A percentile compares a stretch with the other conserved stretches of the same genome.
These are phyloP conservation scores for Emberiza fucata DNA, from an alignment of 2,113 vertebrate species.

Conservation along the genomic window DNA sequence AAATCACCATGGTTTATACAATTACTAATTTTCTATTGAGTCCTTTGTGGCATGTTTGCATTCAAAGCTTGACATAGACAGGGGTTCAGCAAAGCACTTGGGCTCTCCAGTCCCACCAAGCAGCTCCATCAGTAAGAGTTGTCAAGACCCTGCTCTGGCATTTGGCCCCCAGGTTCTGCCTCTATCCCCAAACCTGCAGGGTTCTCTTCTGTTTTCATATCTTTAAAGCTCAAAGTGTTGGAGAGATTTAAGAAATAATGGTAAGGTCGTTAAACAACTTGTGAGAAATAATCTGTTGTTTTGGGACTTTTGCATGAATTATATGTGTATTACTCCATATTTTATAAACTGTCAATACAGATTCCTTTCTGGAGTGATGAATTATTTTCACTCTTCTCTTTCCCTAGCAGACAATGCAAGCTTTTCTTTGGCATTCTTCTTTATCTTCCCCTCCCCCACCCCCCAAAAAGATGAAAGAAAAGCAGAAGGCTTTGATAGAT, in stretches of 20 bases:
- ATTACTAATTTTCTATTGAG: not conserved
- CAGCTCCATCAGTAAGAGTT: not conserved
- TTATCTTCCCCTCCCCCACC: not conserved
- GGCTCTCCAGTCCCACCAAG: not conserved
- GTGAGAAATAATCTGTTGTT: not conserved
- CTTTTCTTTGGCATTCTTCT: conserved; percentile 1
- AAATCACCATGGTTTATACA: not conserved
- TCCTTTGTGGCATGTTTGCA: not conserved
- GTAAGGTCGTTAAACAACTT: not conserved
- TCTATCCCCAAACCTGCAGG: not conserved
- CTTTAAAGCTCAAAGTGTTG: rapidly evolving
- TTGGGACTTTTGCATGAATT: not conserved
- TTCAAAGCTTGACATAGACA: not conserved
- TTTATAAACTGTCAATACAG: not conserved
- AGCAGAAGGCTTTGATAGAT: conserved; percentile 7
- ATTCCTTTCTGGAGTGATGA: not conserved
- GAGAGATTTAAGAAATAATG: not conserved
- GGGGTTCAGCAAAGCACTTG: not conserved
- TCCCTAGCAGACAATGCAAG: not conserved
- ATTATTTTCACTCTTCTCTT: not conserved
- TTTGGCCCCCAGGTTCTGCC: not conserved
- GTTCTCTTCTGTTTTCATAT: not conserved
- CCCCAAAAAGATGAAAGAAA: conserved; percentile 1
- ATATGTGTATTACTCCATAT: not conserved
- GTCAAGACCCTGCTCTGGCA: not conserved